phyloP scores from a whole-genome alignment of 2,888 invertebrate species.

The Theretra japonica region DNA sequence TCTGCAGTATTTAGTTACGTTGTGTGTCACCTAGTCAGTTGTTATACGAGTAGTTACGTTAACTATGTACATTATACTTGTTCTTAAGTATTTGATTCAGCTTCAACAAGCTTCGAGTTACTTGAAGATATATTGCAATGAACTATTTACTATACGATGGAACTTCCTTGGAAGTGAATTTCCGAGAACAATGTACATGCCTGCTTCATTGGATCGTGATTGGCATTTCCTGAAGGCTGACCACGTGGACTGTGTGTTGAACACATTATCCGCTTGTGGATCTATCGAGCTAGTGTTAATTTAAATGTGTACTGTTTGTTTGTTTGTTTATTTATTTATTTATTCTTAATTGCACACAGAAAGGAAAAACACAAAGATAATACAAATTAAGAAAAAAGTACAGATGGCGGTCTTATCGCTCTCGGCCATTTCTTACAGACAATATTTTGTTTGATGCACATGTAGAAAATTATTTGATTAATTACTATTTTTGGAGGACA shows the following conservation, averaged over 20 bases:
- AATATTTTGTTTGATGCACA: background rate
- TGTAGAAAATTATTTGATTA: background rate
- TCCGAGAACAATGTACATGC: constrained; percentile 1
- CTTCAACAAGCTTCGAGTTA: background rate
- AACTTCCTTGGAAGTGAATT: background rate
- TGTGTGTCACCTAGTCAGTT: too few species aligned
- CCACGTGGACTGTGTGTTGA: background rate
- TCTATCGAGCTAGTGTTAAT: background rate
- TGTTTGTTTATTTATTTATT: too few species aligned
- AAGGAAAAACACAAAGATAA: too few species aligned
- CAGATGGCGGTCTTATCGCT: too few species aligned
- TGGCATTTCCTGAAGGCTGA: constrained; percentile 4
- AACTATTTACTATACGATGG: background rate
- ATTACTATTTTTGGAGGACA: background rate
- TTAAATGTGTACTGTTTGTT: background rate
- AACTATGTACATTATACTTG: too few species aligned
- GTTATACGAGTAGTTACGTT: too few species aligned
- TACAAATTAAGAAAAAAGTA: too few species aligned
- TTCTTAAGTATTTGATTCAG: too few species aligned
- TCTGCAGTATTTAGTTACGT: too few species aligned
- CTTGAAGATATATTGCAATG: background rate
- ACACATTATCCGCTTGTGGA: background rate
- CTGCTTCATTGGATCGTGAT: background rate
- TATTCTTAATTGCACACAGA: too few species aligned
- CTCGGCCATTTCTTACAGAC: too few species aligned